Evolutionary conservation across 2,888 invertebrate species (phyloP), one percentile per base, ranked within the genome.

Genomic region (Nemotelus pantherinus): DNA sequence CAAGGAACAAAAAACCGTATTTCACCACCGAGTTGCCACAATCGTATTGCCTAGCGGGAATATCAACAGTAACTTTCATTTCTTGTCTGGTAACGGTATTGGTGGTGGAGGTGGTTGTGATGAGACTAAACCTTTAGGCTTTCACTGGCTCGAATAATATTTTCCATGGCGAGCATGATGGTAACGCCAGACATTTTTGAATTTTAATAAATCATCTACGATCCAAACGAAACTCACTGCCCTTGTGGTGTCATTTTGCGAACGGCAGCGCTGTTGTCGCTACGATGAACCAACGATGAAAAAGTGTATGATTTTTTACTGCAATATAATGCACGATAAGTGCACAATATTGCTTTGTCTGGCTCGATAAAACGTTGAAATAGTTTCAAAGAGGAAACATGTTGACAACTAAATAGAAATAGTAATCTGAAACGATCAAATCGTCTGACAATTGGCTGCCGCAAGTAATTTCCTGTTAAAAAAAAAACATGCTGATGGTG

Each of bases 121-220:
- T 25, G 25, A 25, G 25, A 25, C 25, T 25, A 25, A 25, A 25
- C 74, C 74, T 74, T 10, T 45, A 74, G 74, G 74, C 74, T 48
- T 25, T 41, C 48, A 41, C 10, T 41, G 55, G 60, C 63, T 74
- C 44, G 25, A 25, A 25, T 25, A 25, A 74, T 74, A 60, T 60
- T 74, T 63, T 60, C 41, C 60, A 50, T 47, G 39, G 47, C 63
- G 47, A 6, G 63, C n/a, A 75, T 63, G 25, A 53, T 64, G 75
- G 64, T 41, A 43, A 77, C 78, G 79, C 78, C 79, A 79, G 76
- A 76, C 78, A 77, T 79, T 79, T 79, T 78, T 70, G 77, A 78
- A 79, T 79, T 79, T 79, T 79, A 79, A 79, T 79, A 79, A 79
- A 79, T 79, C 79, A 79, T 78, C 57, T 3, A 53, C 48, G n/a